These are phyloP conservation scores for Aeoliscus strigatus DNA, from an alignment of 2,797 vertebrate genomes.

Conservation along the genomic window DNA sequence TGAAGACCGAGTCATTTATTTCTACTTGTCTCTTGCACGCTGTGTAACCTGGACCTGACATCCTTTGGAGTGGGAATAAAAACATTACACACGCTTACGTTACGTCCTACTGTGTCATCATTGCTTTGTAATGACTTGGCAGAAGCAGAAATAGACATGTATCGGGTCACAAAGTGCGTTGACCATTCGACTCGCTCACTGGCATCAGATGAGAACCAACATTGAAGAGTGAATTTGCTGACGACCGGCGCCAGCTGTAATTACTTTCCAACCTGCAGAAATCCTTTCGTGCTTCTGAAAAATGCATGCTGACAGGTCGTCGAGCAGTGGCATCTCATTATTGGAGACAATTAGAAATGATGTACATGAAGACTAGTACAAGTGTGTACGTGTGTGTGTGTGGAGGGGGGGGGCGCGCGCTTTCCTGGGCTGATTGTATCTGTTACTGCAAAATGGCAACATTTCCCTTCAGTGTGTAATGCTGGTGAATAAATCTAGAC, in stretches of 20 bases:
- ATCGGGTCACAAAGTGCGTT: slow-evolving; percentile 15
- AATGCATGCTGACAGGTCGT: slow-evolving; percentile 55
- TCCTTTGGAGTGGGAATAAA: slow-evolving; percentile 29
- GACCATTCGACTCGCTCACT: slow-evolving; percentile 30
- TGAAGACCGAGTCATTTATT: too few relatives aligned
- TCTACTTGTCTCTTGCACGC: too few relatives aligned
- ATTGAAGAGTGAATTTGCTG: slow-evolving; percentile 61
- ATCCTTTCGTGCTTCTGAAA: slow-evolving; percentile 26
- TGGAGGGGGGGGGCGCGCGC: too few relatives aligned
- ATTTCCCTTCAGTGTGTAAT: slow-evolving; percentile 64
- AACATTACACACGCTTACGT: slow-evolving; percentile 36
- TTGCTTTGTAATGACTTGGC: slow-evolving; percentile 13
- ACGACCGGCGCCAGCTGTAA: slow-evolving; percentile 54
- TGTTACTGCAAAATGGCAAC: slow-evolving; percentile 63
- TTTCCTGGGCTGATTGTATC: too few relatives aligned
- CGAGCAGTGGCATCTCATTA: slow-evolving; percentile 62
- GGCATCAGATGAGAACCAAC: slow-evolving; percentile 50
- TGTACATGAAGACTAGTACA: slow-evolving; percentile 68
- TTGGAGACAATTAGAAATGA: slow-evolving; percentile 72
- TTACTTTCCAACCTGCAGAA: slow-evolving; percentile 49
- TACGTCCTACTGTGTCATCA: too few relatives aligned
- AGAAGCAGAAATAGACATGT: slow-evolving; percentile 1
- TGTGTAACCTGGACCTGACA: too few relatives aligned
- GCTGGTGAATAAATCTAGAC: slow-evolving; percentile 60
- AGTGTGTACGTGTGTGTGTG: too few relatives aligned